Base-by-base conservation (phyloP, 1,140 invertebrate genomes). In the Phocides pigmalion region DNA sequence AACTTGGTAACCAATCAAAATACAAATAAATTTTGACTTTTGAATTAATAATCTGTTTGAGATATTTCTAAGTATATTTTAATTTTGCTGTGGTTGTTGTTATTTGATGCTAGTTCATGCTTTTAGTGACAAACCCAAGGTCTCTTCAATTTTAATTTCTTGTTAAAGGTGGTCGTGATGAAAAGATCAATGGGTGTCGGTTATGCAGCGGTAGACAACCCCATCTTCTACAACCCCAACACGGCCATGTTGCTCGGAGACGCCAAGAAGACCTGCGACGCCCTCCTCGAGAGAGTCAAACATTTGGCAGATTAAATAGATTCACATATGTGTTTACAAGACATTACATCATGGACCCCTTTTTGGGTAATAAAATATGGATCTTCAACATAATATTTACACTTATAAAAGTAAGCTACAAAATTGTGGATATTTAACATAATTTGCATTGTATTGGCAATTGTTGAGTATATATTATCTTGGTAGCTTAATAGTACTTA, bases 211-310 rank as follows among this genome's bases (percentile, higher is more conserved):
- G 97, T 98, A 0, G 97, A 98, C 85, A 98, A 98, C 90, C 97
- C 97, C 6, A 95, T 98, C 59, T 98, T 98, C 93, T 98, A 97
- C 93, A 97, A 97, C 80, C 94, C 95, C 15, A 98, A 98, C 91
- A 97, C 97, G 0, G 93, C 94, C 53, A 98, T 98, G 97, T 93
- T 98, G 77, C 92, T 98, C 2, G 97, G 97, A 19, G 97, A 98
- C 87, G 97, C 97, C 39, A 98, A 98, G 93, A 97, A 97, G 84
- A 97, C 96, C 0, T 98, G 97, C 82, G 97, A 98, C 87, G 94
- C 94, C 15, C 93, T 98, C 0, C 91, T 98, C 3, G 92, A 92
- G 15, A 94, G 93, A 79, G 93, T 97, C 16, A 95, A 95, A 76
- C 86, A 93, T 64, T 79, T 92, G 12, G 63, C 77, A 19, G 79